Conservation (phyloP, 1,140 invertebrate genomes). For the Pantala flavescens region DNA sequence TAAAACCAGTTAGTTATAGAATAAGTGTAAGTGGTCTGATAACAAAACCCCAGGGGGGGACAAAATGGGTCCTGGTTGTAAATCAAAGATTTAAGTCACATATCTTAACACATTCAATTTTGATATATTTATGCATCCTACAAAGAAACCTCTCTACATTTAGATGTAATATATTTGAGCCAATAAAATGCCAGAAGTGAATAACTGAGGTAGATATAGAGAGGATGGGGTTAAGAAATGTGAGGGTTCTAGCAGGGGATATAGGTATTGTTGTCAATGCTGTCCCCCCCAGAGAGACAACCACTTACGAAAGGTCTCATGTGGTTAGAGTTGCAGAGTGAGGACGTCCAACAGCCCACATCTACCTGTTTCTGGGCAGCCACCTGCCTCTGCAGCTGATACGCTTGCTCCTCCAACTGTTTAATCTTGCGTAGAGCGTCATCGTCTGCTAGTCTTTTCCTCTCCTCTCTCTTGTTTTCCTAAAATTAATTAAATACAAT, state of each 20-base stretch:
- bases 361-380: conserved; percentile 73
- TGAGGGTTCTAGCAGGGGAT: background rate
- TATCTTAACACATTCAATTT: too few relatives aligned
- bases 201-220: background rate
- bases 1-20: background rate
- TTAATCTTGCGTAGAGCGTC: conserved; percentile 91
- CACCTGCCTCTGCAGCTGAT: conserved; percentile 70
- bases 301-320: conserved; percentile 24
- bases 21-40: background rate
- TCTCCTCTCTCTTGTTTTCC: conserved; percentile 84
- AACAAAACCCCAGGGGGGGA: background rate
- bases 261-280: background rate
- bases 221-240: background rate
- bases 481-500: conserved; percentile 32
- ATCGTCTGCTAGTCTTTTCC: conserved; percentile 87
- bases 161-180: background rate
- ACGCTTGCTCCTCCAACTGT: conserved; percentile 83
- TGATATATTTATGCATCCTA: too few relatives aligned
- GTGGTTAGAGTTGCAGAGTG: conserved; percentile 20
- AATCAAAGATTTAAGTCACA: too few relatives aligned
- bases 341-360: conserved; percentile 31
- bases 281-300: conserved; percentile 1
- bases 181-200: background rate
- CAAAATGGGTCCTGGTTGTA: background rate
- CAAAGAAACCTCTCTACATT: too few relatives aligned